Evolutionary conservation across 2,888 invertebrate genomes (phyloP).

Genomic region (Neria commutata): DNA sequence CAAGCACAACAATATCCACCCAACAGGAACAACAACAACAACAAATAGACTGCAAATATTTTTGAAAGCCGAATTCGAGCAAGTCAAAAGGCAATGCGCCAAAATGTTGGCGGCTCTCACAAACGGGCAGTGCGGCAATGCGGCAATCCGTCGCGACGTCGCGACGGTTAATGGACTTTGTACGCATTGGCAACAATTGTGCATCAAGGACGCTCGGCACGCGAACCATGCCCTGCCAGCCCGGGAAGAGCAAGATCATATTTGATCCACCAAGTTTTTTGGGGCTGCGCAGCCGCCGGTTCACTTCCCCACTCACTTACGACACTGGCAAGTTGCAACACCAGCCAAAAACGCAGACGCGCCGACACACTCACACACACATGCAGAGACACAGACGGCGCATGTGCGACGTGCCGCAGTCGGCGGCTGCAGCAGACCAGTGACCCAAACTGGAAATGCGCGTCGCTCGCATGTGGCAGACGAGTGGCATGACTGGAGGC

Average conservation of each 20-base stretch:
- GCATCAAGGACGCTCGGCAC: constrained; percentile 12
- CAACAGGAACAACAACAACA: constrained; percentile 20
- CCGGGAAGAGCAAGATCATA: constrained; percentile 3
- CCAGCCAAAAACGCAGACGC: no score
- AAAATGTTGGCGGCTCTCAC: no score
- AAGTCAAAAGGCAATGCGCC: constrained; percentile 21
- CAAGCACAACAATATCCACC: constrained; percentile 2
- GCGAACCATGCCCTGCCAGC: background rate
- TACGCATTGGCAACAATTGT: constrained; percentile 17
- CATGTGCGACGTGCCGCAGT: constrained; percentile 12
- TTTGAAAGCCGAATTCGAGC: constrained; percentile 30
- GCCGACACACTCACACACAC: no score
- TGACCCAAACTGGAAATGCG: constrained; percentile 16
- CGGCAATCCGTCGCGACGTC: no score
- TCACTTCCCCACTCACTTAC: constrained; percentile 9
- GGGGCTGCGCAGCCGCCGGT: background rate
- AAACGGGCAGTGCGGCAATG: no score
- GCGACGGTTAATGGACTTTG: constrained; percentile 27
- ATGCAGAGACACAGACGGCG: constrained; percentile 12
- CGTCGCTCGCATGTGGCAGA: no score
- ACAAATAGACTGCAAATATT: constrained; percentile 40
- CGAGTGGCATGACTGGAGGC: no score
- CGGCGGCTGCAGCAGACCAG: background rate
- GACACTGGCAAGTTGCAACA: constrained; percentile 13
- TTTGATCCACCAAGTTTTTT: background rate